A percentile compares a stretch with the other conserved stretches of the same genome.
Evolutionary conservation across 1,140 invertebrate genomes (phyloP).

Genomic region (Bombus haemorrhoidalis): DNA sequence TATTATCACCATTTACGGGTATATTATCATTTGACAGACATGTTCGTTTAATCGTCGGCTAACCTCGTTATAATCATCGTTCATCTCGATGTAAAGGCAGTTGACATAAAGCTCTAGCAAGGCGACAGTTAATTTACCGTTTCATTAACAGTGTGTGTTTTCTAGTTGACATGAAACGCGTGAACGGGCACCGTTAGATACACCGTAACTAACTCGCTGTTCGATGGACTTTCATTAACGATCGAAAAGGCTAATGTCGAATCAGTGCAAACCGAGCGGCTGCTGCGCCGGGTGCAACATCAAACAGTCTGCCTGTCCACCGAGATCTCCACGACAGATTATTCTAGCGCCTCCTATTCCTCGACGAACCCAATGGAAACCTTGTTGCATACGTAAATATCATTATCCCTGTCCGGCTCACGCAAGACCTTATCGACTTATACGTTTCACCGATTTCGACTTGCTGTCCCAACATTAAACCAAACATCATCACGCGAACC

Average conservation of each 20-base stretch:
- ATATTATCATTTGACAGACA: background rate
- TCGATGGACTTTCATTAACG: background rate
- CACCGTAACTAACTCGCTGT: background rate
- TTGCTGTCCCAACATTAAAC: slow-evolving; percentile 58
- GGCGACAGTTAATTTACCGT: background rate
- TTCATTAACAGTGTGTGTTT: background rate
- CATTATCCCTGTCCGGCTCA: slow-evolving; percentile 68
- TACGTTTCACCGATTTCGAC: slow-evolving; percentile 61
- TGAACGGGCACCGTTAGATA: slow-evolving; percentile 1
- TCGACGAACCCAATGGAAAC: slow-evolving; percentile 65
- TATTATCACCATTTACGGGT: background rate
- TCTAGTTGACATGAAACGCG: background rate
- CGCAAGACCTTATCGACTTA: slow-evolving; percentile 29
- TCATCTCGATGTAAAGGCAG: background rate
- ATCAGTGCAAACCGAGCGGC: background rate
- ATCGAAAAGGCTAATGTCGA: slow-evolving; percentile 22
- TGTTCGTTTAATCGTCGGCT: background rate
- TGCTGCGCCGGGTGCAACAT: background rate
- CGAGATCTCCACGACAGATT: slow-evolving; percentile 51
- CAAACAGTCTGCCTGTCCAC: slow-evolving; percentile 46
- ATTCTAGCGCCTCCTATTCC: slow-evolving; percentile 62
- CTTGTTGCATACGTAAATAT: slow-evolving; percentile 71
- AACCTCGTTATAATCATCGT: background rate
- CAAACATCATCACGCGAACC: background rate
- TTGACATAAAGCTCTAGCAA: background rate